phyloP scores from a whole-genome alignment of 2,888 invertebrate species.

The Ectropis crepuscularia region DNA sequence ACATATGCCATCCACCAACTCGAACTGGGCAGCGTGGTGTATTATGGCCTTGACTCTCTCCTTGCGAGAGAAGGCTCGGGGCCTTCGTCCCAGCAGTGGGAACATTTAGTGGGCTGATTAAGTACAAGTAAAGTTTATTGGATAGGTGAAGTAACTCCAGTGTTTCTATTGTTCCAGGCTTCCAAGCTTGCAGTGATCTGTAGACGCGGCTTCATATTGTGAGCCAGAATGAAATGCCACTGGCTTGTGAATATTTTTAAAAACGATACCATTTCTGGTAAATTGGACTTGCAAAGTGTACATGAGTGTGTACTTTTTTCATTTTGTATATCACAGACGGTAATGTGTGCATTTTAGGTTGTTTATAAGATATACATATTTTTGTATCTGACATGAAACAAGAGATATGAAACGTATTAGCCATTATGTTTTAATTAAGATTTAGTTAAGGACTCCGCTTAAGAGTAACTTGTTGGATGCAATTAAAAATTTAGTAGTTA shows the following conservation, averaged over 20 bases:
- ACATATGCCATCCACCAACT: too few species aligned
- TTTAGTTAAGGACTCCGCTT: slow-evolving; percentile 75
- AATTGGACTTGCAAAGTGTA: slow-evolving; percentile 64
- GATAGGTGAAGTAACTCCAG: slow-evolving; percentile 2
- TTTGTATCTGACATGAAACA: slow-evolving; percentile 77
- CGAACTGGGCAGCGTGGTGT: too few species aligned
- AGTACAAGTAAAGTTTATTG: not conserved
- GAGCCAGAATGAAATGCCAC: slow-evolving; percentile 62
- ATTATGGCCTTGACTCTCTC: too few species aligned
- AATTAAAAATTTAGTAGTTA: slow-evolving; percentile 80
- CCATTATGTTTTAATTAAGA: slow-evolving; percentile 77
- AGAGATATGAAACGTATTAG: slow-evolving; percentile 70
- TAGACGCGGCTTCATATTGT: slow-evolving; percentile 71
- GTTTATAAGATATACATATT: slow-evolving; percentile 78
- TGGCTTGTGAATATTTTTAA: slow-evolving; percentile 75
- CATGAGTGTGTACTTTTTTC: slow-evolving; percentile 63
- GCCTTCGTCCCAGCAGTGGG: too few species aligned
- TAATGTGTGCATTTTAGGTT: slow-evolving; percentile 79
- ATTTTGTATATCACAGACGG: slow-evolving; percentile 70
- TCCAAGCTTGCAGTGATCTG: slow-evolving; percentile 66
- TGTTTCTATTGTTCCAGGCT: slow-evolving; percentile 63
- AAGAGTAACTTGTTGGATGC: slow-evolving; percentile 81
- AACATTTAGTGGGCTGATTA: too few species aligned
- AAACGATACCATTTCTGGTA: slow-evolving; percentile 66
- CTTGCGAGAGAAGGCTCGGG: too few species aligned